Evolutionary conservation across 2,888 invertebrate genomes (phyloP).

Genomic region (Corythucha ciliata): DNA sequence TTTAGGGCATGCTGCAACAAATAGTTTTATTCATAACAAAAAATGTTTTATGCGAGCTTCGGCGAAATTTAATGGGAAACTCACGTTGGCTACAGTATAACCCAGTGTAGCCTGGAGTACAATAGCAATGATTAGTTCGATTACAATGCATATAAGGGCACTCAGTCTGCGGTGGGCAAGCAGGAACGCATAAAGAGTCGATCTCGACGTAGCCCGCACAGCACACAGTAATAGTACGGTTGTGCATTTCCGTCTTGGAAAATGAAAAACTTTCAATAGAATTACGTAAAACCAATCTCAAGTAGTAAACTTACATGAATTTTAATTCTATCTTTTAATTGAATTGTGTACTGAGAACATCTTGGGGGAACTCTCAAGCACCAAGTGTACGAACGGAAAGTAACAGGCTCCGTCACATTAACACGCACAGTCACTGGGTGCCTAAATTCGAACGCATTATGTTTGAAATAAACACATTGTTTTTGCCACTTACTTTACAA

Average conservation of each 20-base stretch:
- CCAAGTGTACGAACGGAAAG: constrained; percentile 34
- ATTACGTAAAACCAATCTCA: no score
- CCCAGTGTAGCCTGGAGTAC: constrained; percentile 34
- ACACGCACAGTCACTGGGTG: constrained; percentile 31
- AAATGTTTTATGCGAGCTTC: no score
- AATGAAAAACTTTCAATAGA: no score
- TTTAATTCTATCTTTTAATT: constrained; percentile 32
- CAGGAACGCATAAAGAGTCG: constrained; percentile 30
- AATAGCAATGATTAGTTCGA: constrained; percentile 32
- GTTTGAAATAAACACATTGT: not conserved
- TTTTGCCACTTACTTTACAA: constrained; percentile 24
- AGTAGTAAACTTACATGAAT: constrained; percentile 30
- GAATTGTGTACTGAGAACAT: constrained; percentile 34
- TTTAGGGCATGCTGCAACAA: constrained; percentile 30
- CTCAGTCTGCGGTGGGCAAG: constrained; percentile 27
- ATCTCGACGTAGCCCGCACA: constrained; percentile 33
- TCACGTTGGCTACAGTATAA: constrained; percentile 33
- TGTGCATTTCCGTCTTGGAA: constrained; percentile 33
- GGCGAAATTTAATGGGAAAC: constrained; percentile 19
- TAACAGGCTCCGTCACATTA: constrained; percentile 33
- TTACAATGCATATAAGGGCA: constrained; percentile 34
- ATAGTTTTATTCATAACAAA: not conserved
- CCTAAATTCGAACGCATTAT: constrained; percentile 10
- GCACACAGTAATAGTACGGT: constrained; percentile 33
- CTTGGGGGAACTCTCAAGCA: constrained; percentile 36